These are phyloP conservation scores for Psephotus haematonotus DNA, from an alignment of 2,113 vertebrate genomes.

Conservation along the genomic window DNA sequence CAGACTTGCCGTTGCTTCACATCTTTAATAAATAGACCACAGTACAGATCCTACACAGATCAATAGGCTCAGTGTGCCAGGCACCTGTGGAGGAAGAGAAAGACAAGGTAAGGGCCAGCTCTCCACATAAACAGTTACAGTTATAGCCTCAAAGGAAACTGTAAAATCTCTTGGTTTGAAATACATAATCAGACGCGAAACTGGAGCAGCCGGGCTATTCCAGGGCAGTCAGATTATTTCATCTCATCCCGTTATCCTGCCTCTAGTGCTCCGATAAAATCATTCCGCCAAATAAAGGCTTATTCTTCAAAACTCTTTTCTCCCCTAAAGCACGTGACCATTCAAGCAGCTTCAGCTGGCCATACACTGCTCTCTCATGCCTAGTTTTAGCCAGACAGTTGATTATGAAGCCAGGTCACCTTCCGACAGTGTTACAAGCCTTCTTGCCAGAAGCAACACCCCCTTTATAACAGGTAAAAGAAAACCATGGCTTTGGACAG, in stretches of 20 bases:
- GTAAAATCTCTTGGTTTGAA: neutral
- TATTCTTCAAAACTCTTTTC: neutral
- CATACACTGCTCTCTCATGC: neutral
- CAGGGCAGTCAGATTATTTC: neutral
- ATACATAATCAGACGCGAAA: conserved; percentile 20
- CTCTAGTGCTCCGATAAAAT: neutral
- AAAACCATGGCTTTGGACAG: neutral
- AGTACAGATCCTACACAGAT: conserved; percentile 30
- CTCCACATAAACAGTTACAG: neutral
- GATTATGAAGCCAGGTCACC: neutral
- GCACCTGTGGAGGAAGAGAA: conserved; percentile 64
- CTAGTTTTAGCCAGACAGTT: neutral
- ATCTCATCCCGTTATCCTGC: conserved; percentile 4
- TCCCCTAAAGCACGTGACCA: neutral
- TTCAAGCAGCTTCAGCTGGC: neutral
- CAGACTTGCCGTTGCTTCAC: conserved; percentile 31
- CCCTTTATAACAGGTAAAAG: neutral
- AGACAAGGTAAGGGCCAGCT: neutral
- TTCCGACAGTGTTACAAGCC: neutral
- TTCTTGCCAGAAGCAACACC: neutral
- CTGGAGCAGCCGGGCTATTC: conserved; percentile 15
- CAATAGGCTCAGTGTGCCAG: conserved; percentile 19
- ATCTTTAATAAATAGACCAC: conserved; percentile 58
- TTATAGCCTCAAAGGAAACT: neutral
- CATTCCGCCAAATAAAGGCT: neutral